These are phyloP conservation scores for Gasterosteus aculeatus DNA, from an alignment of 2,113 vertebrate species.

Conservation along the genomic window DNA sequence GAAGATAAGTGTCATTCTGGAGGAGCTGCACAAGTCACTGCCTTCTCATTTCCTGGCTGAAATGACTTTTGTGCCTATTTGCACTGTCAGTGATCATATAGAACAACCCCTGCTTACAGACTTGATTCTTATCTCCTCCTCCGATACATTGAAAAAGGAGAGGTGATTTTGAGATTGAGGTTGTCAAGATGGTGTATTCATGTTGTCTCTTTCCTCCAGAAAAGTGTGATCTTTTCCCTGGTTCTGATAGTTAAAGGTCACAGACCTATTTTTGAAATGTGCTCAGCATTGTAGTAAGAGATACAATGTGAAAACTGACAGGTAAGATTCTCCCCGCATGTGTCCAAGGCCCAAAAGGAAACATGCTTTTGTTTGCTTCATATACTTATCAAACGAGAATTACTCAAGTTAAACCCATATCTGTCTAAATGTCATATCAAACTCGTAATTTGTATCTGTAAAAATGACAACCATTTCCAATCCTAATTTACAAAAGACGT, in stretches of 20 bases:
- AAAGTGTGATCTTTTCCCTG: slow-evolving; percentile 1
- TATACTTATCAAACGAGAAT: not conserved
- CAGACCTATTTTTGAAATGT: not conserved
- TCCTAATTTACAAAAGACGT: no score
- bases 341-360: not conserved
- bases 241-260: slow-evolving; percentile 21
- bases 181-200: slow-evolving; percentile 11
- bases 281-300: not conserved
- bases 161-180: not conserved
- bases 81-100: slow-evolving; percentile 63
- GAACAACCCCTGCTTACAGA: slow-evolving; percentile 23
- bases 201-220: not conserved
- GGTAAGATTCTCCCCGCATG: not conserved
- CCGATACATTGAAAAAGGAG: slow-evolving; percentile 24
- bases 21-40: slow-evolving; percentile 63
- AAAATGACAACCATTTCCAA: no score
- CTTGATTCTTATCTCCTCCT: slow-evolving; percentile 41
- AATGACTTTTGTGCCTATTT: slow-evolving; percentile 70
- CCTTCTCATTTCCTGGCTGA: slow-evolving; percentile 71
- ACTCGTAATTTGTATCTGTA: no score
- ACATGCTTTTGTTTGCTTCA: not conserved
- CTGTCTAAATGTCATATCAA: no score
- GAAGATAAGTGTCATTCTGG: slow-evolving; percentile 63
- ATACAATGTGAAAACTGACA: slow-evolving; percentile 5
- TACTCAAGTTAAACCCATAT: no score